Conservation (phyloP, 2,797 vertebrate species). For the Galagoides demidoff region DNA sequence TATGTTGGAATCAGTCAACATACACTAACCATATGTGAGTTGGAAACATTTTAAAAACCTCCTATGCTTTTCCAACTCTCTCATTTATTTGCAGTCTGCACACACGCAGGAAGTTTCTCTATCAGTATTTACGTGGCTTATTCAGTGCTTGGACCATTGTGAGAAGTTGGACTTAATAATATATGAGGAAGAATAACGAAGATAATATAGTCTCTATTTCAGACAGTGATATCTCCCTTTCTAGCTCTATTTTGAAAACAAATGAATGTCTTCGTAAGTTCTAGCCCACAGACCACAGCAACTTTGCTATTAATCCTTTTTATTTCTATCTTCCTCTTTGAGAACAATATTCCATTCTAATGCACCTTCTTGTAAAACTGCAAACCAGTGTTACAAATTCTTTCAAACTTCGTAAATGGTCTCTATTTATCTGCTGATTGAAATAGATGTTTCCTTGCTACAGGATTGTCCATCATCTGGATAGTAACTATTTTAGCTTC, state of each 20-base stretch:
- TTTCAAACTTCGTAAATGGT: not conserved
- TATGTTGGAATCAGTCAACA: not conserved
- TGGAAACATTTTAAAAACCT: not conserved
- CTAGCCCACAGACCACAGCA: not conserved
- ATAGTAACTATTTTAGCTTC: not conserved
- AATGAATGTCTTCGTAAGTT: not conserved
- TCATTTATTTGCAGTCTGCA: not conserved
- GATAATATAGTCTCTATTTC: not conserved
- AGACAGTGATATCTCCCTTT: not conserved
- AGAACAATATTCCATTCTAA: not conserved
- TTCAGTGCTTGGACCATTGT: not conserved
- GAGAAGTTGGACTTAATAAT: not conserved
- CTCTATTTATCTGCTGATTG: not conserved
- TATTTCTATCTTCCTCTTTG: not conserved
- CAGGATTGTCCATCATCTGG: not conserved
- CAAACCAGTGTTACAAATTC: not conserved
- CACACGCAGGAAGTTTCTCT: not conserved
- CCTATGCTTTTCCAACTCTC: not conserved
- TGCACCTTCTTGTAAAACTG: not conserved
- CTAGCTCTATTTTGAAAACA: not conserved
- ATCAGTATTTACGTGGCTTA: not conserved
- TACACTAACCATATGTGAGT: not conserved
- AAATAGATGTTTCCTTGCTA: not conserved
- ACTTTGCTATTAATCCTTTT: not conserved
- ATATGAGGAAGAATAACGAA: not conserved